Conservation (phyloP, 2,888 invertebrate species). For the Geotrupes spiniger region DNA sequence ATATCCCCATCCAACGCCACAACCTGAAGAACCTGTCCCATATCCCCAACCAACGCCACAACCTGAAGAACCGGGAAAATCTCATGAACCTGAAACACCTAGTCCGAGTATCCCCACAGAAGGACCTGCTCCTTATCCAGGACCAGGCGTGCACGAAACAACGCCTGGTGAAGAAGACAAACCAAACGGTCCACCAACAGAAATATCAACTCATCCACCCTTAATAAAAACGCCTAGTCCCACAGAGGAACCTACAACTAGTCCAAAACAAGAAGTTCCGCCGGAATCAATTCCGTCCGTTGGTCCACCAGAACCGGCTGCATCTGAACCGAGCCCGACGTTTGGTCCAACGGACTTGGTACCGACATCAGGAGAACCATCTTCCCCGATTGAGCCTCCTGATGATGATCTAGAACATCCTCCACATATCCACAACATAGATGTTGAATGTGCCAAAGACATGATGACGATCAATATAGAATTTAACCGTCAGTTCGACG, state of each 20-base stretch:
- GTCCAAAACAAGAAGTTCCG: background rate
- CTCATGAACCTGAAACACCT: background rate
- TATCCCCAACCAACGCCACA: constrained; percentile 15
- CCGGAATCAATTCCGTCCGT: background rate
- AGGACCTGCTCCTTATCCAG: constrained; percentile 8
- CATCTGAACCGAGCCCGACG: background rate
- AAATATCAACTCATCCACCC: constrained; percentile 17
- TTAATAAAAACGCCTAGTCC: constrained; percentile 17
- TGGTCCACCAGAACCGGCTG: background rate
- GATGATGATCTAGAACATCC: constrained; percentile 67
- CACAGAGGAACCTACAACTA: background rate
- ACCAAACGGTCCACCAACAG: no score
- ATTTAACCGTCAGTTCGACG: constrained; percentile 73
- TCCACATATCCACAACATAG: constrained; percentile 71
- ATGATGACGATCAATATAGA: constrained; percentile 80
- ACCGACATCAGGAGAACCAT: no score
- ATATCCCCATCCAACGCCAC: background rate
- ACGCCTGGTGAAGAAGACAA: no score
- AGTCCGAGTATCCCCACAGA: background rate
- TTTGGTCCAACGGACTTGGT: background rate
- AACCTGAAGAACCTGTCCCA: constrained; percentile 12
- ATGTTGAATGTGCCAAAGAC: constrained; percentile 76
- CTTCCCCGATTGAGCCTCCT: constrained; percentile 15
- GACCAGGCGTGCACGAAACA: no score
- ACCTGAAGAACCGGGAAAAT: constrained; percentile 9